phyloP scores from a whole-genome alignment of 2,797 vertebrate genomes.

The Microcaecilia unicolor region DNA sequence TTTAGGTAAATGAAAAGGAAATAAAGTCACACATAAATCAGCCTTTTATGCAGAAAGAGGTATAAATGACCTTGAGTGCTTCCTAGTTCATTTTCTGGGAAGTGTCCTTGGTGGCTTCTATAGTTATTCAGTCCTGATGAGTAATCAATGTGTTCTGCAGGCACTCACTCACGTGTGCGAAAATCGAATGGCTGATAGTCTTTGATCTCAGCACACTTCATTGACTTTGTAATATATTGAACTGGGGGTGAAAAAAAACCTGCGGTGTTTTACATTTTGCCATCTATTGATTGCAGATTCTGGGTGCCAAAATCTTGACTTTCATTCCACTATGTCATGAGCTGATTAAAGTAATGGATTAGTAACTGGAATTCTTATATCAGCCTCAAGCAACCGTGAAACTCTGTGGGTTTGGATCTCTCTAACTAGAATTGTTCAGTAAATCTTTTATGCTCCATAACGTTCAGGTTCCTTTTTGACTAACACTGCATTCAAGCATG shows the following conservation, averaged over 20 bases:
- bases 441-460: too few species aligned
- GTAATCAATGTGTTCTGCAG: conserved; percentile 21
- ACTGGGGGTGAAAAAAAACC: conserved; percentile 20
- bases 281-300: background rate
- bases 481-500: too few species aligned
- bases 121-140: conserved; percentile 20
- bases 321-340: conserved; percentile 12
- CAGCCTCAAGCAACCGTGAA: background rate
- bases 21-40: too few species aligned
- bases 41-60: too few species aligned
- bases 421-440: background rate
- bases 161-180: conserved; percentile 16
- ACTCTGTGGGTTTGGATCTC: too few species aligned
- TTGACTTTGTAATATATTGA: conserved; percentile 26
- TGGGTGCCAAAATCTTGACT: conserved; percentile 6
- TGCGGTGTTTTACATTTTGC: background rate
- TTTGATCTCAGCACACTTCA: conserved; percentile 35
- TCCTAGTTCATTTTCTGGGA: too few species aligned
- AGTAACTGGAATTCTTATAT: too few species aligned
- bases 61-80: too few species aligned
- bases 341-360: conserved; percentile 18
- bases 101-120: too few species aligned
- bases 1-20: too few species aligned
- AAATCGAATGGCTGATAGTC: conserved; percentile 27
- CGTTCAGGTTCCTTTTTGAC: too few species aligned